Evolutionary conservation across 2,113 vertebrate genomes (phyloP).

Genomic region (Lepisosteus oculatus): DNA sequence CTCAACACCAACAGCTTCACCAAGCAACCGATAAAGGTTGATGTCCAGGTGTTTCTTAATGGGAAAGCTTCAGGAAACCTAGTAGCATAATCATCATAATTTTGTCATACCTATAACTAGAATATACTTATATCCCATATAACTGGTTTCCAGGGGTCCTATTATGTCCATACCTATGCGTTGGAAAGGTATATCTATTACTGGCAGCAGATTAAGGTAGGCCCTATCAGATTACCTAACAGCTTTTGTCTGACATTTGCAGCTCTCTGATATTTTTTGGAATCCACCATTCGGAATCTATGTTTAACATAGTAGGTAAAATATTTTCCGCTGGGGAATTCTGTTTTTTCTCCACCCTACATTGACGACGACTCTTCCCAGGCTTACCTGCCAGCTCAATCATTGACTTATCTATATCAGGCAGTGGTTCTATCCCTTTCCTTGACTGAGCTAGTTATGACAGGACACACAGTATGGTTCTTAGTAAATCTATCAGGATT

Average conservation of each 20-base stretch:
- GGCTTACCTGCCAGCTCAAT: slow-evolving; percentile 5
- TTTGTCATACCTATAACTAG: no score
- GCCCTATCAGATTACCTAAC: background rate
- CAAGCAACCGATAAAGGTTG: no score
- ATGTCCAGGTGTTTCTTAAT: no score
- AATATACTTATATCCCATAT: no score
- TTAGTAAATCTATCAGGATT: background rate
- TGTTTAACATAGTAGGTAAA: background rate
- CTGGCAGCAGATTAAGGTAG: background rate
- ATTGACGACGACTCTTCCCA: slow-evolving; percentile 1
- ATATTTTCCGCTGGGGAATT: background rate
- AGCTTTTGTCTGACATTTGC: background rate
- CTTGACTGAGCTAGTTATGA: slow-evolving; percentile 9
- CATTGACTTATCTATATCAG: slow-evolving; percentile 18
- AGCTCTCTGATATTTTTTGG: background rate
- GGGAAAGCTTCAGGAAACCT: no score
- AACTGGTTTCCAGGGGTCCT: no score
- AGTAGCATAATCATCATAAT: no score
- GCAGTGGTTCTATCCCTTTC: slow-evolving; percentile 10
- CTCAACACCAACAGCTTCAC: no score
- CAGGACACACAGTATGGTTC: slow-evolving; percentile 9
- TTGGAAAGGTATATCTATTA: no score
- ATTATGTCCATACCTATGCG: no score
- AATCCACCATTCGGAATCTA: background rate
- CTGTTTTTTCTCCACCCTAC: no score